Base-by-base conservation (phyloP, 2,888 invertebrate species). In the Pantelozetes paolii region DNA sequence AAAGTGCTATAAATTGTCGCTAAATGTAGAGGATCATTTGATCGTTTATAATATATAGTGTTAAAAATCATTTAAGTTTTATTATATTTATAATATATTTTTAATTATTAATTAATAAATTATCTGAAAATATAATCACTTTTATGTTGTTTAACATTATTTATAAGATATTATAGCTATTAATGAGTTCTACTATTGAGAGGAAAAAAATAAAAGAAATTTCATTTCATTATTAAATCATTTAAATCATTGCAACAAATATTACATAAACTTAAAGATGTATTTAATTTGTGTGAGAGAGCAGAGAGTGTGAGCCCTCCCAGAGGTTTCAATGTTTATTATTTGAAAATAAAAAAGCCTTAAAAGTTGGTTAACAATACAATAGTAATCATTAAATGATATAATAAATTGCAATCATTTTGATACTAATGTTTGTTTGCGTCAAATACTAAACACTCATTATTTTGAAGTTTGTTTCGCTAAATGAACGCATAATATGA, bases 21-120 rank as follows among this genome's bases (percentile, higher is more conserved):
- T 67, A 40, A 67, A 67, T n/a, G n/a, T n/a, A n/a, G n/a, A n/a
- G n/a, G n/a, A n/a, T n/a, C n/a, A n/a, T n/a, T 15, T 50, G 32
- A 2, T 18, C n/a, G 28, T 23, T n/a, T 23, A 18, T 15, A 42
- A 23, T 42, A 42, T 67, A 67, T 42, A 67, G 59, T 62, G 59
- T 62, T 62, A 62, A 62, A 62, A 32, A 32, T 62, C 11, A 62
- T 62, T n/a, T 23, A 30, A 62, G 15, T 32, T 62, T 62, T 62
- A 54, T 32, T 62, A 62, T 32, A n/a, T n/a, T n/a, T n/a, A n/a
- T n/a, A n/a, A n/a, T n/a, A n/a, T n/a, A n/a, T 59, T 9, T 30
- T 59, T 30, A 30, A 26, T 62, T 28, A 42, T 23, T 42, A 67
- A 67, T 67, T 40, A 67, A 67, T 67, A 67, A 67, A 40, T 67